Evolutionary conservation across 2,888 invertebrate species (phyloP), one percentile per base, ranked within the genome.

Genomic region (Leptopilina myrica): DNA sequence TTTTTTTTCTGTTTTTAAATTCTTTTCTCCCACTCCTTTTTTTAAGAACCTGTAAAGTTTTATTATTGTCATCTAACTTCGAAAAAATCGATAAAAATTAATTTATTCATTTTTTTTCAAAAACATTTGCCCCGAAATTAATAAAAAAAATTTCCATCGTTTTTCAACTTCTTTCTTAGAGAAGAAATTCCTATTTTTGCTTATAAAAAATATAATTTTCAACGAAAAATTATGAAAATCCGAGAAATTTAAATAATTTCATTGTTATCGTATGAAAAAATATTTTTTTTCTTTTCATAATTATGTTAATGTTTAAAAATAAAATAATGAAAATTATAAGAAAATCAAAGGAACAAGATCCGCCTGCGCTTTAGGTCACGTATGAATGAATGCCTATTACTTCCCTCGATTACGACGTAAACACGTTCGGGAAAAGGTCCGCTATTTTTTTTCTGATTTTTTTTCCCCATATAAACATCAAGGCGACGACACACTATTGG

Each of bases 401-500:
- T 69, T 69, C 26, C 69, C 26, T 53, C 53, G 69, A 73, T 73
- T 73, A 73, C 69, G 69, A 53, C 26, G 69, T 26, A 73, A 73
- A 73, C 69, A 73, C 69, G 69, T 73, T 73, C 56, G 69, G 33
- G n/a, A 73, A 56, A 73, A 73, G 53, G 53, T 73, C 53, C 49
- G n/a, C 69, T 26, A 73, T 73, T 73, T 73, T 67, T 20, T 67
- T 69, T 53, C 9, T 46, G 8, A 9, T 46, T 46, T 46, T 46
- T 46, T 46, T 46, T 11, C 0, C 9, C 2, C 9, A 9, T 46
- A n/a, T 53, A 49, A 73, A 20, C 53, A 53, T 73, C 69, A 73
- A 73, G 69, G 53, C 69, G 69, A 73, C 69, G 69, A 73, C 69
- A n/a, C 69, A 73, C 26, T 73, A 73, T 69, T 49, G 53, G 69